Conservation (phyloP, 2,888 invertebrate genomes). For the Brachynemurus nebulosus region DNA sequence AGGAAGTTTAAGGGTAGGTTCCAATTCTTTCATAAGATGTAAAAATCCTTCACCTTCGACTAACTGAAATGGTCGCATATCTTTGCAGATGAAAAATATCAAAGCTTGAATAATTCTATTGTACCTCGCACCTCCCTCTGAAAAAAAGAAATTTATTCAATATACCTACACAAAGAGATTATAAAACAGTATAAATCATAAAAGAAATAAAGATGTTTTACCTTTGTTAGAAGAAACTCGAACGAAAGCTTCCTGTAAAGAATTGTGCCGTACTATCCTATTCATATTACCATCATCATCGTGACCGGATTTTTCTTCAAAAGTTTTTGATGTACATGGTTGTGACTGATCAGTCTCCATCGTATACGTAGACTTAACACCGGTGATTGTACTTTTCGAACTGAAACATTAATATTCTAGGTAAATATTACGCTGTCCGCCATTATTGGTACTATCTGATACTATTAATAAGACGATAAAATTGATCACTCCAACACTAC, state of each 20-base stretch:
- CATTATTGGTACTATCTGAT: too few species aligned
- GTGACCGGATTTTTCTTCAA: background rate
- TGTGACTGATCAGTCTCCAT: background rate
- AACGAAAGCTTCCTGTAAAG: background rate
- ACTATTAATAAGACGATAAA: too few species aligned
- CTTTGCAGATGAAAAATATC: slow-evolving; percentile 19
- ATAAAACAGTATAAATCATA: background rate
- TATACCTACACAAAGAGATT: too few species aligned
- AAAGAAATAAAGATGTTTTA: background rate
- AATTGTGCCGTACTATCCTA: background rate
- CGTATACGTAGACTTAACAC: background rate
- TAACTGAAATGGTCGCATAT: slow-evolving; percentile 19
- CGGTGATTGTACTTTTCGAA: background rate
- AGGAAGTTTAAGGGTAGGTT: slow-evolving; percentile 17
- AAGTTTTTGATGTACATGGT: background rate
- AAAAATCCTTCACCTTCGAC: slow-evolving; percentile 19
- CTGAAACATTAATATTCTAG: too few species aligned
- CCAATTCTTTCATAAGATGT: slow-evolving; percentile 18
- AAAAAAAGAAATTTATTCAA: background rate
- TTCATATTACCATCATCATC: background rate
- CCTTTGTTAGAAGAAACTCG: background rate
- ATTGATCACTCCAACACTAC: too few species aligned
- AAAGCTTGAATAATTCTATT: slow-evolving; percentile 3
- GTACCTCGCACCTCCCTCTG: background rate
- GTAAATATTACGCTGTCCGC: too few species aligned